Percentiles rank a stretch among this genome's conserved stretches.
phyloP scores from a whole-genome alignment of 2,113 vertebrate species.

The Polyodon spathula region DNA sequence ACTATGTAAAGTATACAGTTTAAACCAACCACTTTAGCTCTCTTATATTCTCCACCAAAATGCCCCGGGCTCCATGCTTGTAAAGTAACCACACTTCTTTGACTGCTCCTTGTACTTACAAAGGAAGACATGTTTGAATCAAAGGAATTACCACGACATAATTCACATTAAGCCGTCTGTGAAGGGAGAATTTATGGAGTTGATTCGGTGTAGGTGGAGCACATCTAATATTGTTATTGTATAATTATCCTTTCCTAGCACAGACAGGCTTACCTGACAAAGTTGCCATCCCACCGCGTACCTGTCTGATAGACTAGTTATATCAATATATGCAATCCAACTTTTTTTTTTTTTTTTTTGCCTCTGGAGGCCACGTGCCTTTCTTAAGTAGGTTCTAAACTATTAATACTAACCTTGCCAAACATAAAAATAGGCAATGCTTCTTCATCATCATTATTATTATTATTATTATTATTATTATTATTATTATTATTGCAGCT shows the following conservation, averaged over 20 bases:
- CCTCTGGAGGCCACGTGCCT: no score
- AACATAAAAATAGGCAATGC: no score
- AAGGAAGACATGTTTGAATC: slow-evolving; percentile 96
- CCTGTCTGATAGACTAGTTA: no score
- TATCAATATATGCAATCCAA: no score
- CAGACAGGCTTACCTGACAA: slow-evolving; percentile 49
- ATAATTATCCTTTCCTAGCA: slow-evolving; percentile 47
- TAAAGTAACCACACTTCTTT: slow-evolving; percentile 95
- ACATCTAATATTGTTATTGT: slow-evolving; percentile 59
- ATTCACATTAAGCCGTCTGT: slow-evolving; percentile 95
- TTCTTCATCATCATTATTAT: no score
- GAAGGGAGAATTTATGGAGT: slow-evolving; percentile 86
- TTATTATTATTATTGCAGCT: no score
- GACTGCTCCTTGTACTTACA: slow-evolving; percentile 96
- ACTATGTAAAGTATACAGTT: slow-evolving; percentile 47
- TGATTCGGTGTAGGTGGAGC: slow-evolving; percentile 68
- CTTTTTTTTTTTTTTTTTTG: no score
- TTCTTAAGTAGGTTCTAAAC: no score
- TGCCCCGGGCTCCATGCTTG: slow-evolving; percentile 77
- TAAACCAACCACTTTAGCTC: slow-evolving; percentile 32
- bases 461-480: no score
- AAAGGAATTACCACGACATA: slow-evolving; percentile 98
- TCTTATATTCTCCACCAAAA: slow-evolving; percentile 76
- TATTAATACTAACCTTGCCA: no score
- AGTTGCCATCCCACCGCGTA: slow-evolving; percentile 36